Conservation (phyloP, 2,888 invertebrate genomes). For the Ceraclea dissimilis region DNA sequence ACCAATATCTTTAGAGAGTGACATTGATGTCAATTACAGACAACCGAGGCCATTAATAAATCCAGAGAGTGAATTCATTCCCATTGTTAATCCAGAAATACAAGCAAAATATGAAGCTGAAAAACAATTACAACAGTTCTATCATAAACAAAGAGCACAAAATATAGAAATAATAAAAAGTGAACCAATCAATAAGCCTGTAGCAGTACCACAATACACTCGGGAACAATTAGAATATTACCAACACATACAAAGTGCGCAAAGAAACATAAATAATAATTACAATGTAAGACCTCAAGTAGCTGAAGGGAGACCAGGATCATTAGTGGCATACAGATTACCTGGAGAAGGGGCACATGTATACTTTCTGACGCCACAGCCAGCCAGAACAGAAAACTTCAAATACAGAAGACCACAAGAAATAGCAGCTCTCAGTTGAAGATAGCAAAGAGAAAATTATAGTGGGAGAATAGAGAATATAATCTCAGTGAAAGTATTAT, state of each 20-base stretch:
- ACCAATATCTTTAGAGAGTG: conserved; percentile 50
- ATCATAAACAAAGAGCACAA: conserved; percentile 35
- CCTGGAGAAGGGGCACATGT: conserved; percentile 73
- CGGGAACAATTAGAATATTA: conserved; percentile 47
- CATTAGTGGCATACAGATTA: conserved; percentile 63
- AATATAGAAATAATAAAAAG: conserved; percentile 40
- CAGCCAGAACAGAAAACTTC: conserved; percentile 34
- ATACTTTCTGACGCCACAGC: conserved; percentile 69
- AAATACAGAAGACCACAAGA: conserved; percentile 22
- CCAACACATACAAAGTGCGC: conserved; percentile 38
- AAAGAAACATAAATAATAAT: conserved; percentile 27
- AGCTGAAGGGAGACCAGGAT: conserved; percentile 47
- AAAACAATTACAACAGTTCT: conserved; percentile 33
- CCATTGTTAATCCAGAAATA: conserved; percentile 36
- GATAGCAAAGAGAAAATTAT: neutral
- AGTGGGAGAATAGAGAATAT: neutral
- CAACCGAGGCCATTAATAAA: conserved; percentile 59
- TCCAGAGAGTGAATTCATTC: conserved; percentile 57
- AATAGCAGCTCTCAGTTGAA: conserved; percentile 22
- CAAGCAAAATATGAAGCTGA: conserved; percentile 29
- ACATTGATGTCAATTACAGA: conserved; percentile 64
- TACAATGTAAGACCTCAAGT: conserved; percentile 29
- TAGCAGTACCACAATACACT: conserved; percentile 29
- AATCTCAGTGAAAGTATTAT: no score
- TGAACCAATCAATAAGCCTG: conserved; percentile 35